A percentile compares a stretch with the other conserved stretches of the same genome.
phyloP scores from a whole-genome alignment of 2,113 vertebrate genomes.

The Pelecanus crispus region DNA sequence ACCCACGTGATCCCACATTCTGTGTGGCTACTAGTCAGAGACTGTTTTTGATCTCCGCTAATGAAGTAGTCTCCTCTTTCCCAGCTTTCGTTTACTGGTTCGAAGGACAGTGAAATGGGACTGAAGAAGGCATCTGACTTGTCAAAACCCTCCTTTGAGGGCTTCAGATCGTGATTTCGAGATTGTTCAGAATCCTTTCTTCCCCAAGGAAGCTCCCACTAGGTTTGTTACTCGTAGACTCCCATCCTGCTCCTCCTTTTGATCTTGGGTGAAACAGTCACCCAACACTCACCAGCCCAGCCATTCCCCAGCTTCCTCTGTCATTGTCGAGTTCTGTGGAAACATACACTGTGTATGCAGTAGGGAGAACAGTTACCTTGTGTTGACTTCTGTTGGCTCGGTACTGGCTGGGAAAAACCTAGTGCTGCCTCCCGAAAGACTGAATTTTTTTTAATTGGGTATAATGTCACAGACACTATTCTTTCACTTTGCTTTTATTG shows the following conservation, averaged over 20 bases:
- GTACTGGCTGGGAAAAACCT: neutral
- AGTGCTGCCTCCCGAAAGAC: neutral
- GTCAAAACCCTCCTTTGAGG: neutral
- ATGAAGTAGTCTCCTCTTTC: neutral
- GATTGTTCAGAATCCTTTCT: neutral
- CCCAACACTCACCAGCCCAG: neutral
- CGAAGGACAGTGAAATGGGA: neutral
- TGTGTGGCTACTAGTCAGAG: neutral
- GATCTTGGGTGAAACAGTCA: neutral
- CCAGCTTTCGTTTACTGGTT: neutral
- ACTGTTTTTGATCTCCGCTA: neutral
- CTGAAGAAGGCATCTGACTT: neutral
- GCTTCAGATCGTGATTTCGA: fast-evolving
- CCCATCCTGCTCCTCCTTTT: neutral
- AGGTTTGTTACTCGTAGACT: neutral
- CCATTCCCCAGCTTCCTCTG: neutral
- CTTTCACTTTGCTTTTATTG: neutral
- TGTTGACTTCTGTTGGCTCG: neutral
- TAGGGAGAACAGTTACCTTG: neutral
- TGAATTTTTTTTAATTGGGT: neutral
- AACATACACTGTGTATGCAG: neutral
- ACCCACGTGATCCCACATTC: constrained; percentile 1
- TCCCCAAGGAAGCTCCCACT: neutral
- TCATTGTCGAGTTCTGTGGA: fast-evolving
- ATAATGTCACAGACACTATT: neutral